Conservation (phyloP, 1,140 invertebrate species). For the Drosophila suzukii region DNA sequence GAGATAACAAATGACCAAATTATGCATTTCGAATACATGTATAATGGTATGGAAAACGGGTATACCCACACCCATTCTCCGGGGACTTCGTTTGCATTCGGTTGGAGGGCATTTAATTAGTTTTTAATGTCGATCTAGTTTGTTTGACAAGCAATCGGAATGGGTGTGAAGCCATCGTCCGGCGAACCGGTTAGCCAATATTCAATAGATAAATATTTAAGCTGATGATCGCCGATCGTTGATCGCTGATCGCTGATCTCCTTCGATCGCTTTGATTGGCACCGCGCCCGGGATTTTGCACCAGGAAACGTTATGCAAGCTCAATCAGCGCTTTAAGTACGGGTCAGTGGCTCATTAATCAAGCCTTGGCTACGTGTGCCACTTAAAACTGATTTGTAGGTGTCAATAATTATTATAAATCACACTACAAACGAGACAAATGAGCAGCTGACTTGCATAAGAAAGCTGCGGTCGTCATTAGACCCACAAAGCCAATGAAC, state of each 20-base stretch:
- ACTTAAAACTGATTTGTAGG: conserved; percentile 71
- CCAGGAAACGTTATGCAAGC: conserved; percentile 64
- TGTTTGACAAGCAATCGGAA: conserved; percentile 77
- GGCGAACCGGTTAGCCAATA: conserved; percentile 45
- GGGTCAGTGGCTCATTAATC: conserved; percentile 60
- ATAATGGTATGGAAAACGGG: conserved; percentile 20
- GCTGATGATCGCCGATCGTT: conserved; percentile 21
- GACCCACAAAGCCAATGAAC: conserved; percentile 40
- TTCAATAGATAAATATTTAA: conserved; percentile 52
- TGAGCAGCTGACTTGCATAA: conserved; percentile 45
- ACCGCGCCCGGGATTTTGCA: conserved; percentile 19
- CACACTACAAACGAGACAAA: conserved; percentile 70
- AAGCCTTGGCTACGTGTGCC: conserved; percentile 31
- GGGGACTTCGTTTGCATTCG: conserved; percentile 39
- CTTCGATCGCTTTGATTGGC: conserved; percentile 38
- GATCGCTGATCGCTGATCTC: conserved; percentile 14
- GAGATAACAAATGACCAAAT: conserved; percentile 76
- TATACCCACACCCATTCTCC: conserved; percentile 25
- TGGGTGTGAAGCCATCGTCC: conserved; percentile 52
- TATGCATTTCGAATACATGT: conserved; percentile 60
- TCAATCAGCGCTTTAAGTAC: conserved; percentile 31
- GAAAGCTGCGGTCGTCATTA: conserved; percentile 51
- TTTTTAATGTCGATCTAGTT: conserved; percentile 80
- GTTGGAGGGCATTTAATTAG: conserved; percentile 74
- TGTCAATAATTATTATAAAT: conserved; percentile 79